Percentiles rank a stretch among this genome's conserved stretches.
Conservation (phyloP, 2,113 vertebrate species). For the Urocynchramus pylzowi region DNA sequence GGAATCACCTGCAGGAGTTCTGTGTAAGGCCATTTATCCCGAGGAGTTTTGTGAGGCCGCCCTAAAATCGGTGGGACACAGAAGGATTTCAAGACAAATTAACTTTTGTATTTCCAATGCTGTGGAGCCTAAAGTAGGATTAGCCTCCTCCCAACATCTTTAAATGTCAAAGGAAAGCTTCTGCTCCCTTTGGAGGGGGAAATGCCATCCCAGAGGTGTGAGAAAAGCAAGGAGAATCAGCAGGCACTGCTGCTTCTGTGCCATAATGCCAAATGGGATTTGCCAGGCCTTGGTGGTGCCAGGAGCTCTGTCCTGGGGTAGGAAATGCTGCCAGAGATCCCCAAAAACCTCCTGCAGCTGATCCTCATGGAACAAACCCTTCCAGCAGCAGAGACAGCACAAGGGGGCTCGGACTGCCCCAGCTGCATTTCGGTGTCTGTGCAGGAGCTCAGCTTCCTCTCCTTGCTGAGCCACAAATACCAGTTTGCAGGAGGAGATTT, state of each 20-base stretch:
- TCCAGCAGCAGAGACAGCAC: background rate
- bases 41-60: background rate
- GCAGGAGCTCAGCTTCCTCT: background rate
- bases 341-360: background rate
- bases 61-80: accelerated
- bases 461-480: conserved; percentile 12
- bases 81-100: background rate
- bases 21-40: background rate
- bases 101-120: accelerated
- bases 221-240: background rate
- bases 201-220: background rate
- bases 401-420: background rate
- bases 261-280: background rate
- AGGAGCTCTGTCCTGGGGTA: background rate
- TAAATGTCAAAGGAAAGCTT: background rate
- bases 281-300: background rate
- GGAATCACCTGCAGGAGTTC: background rate
- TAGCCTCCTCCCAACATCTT: background rate
- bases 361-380: background rate
- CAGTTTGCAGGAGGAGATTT: background rate
- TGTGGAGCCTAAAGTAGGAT: background rate
- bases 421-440: background rate
- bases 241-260: background rate
- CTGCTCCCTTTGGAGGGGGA: background rate
- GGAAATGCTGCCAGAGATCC: background rate